Base-by-base conservation (phyloP, 2,888 invertebrate genomes). In the Macroteleia sp. region DNA sequence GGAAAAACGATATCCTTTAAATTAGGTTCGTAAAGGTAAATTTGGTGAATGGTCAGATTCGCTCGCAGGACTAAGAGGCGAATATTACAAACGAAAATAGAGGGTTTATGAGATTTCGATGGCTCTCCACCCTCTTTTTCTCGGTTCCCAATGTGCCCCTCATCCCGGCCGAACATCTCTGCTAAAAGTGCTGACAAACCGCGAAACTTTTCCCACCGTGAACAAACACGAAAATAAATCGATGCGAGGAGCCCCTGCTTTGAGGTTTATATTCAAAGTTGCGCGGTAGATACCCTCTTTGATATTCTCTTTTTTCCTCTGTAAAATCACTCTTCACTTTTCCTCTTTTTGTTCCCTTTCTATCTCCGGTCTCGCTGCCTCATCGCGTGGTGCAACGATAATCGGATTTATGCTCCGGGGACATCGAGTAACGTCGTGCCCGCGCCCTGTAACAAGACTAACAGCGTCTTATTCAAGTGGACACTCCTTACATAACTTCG, bases 161-260 rank as follows among this genome's bases (percentile, higher is more conserved):
- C 46, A 25, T 46, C 48, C 28, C 79, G 32, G 39, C 14, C 62
- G 48, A 56, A 61, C 66, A 59, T 71, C 75, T 81, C 87, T 86
- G 86, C 90, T 89, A 88, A 90, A 90, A 91, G 88, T 89, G 90
- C 90, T 90, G 90, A 91, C 90, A 91, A 91, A 90, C 90, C 90
- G 86, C 90, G 86, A 90, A 91, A 91, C 88, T 90, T 91, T 89
- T 81, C 81, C 82, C 85, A 86, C 86, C 84, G 86, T 83, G 90
- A 90, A 89, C 90, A 90, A 91, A 91, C 90, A 90, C 87, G 88
- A 83, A 86, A 89, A 90, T 90, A 90, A 90, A 90, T 90, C 90
- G 90, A 89, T 89, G 86, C 83, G 80, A 81, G 73, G 81, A 82
- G 83, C 83, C 81, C 80, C 81, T 80, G 76, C 86, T 79, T 86